Base-by-base conservation (phyloP, 35 echinoderm and acorn worm genomes). In the Heliocidaris erythrogramma region DNA sequence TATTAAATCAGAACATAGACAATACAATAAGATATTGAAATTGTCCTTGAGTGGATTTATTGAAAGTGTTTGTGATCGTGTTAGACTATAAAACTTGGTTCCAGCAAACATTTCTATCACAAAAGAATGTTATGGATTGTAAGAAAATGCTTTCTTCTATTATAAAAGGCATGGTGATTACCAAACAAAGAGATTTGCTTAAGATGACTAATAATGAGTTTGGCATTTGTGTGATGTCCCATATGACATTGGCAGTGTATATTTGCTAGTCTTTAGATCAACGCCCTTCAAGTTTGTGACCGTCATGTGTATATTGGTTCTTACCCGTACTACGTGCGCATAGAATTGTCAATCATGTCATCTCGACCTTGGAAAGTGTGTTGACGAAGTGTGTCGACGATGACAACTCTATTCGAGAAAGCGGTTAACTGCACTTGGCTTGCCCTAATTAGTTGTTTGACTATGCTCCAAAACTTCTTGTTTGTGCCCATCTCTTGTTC, bases 161-260 rank as follows among this genome's bases (percentile, higher is more conserved):
- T n/a, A n/a, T n/a, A n/a, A n/a, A 7, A 78, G 65, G 65, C 65
- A n/a, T n/a, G 65, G 65, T 78, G 18, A 78, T 78, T n/a, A 78
- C 27, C 65, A n/a, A n/a, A 78, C 65, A 78, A 78, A 29, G 27
- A 21, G 7, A 18, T 27, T 78, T 78, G 18, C 17, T 69, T 9
- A 78, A 78, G 65, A 78, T 78, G 65, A 78, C 65, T 78, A 78
- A 78, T 78, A 78, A 78, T 78, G 65, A 27, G 65, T 78, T 78
- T 78, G 21, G 65, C 65, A 7, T 78, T 78, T 78, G 65, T 78
- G 21, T 78, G 65, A 78, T 27, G 65, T 18, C 65, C 65, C 65
- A 78, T 7, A 78, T 78, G 65, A 78, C 65, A 78, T 78, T 78
- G 65, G 21, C 65, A 21, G 21, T 78, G 65, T 78, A 7, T 78